Conservation (phyloP, 64 coral and sea anemone species). For the Montipora capricornis region DNA sequence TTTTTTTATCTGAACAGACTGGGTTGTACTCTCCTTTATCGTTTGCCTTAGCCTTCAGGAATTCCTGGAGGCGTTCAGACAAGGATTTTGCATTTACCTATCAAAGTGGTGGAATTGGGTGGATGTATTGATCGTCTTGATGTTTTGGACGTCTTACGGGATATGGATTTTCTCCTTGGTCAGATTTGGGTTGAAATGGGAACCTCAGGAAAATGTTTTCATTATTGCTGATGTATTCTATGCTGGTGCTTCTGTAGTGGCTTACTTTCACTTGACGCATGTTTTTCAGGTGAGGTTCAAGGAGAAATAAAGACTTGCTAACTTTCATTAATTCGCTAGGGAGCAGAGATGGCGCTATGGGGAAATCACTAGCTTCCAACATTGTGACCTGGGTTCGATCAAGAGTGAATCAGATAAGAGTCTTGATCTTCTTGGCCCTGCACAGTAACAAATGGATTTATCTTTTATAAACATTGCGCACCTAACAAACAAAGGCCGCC, state of each 20-base stretch:
- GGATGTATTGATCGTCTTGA: background rate
- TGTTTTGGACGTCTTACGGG: background rate
- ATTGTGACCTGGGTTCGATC: too few species aligned
- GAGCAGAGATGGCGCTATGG: too few species aligned
- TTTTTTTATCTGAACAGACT: background rate
- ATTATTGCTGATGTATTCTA: background rate
- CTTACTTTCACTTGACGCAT: background rate
- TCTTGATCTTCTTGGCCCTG: too few species aligned
- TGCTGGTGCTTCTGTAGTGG: background rate
- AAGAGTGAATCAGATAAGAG: too few species aligned
- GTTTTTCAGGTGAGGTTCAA: constrained; percentile 22
- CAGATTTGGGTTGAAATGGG: background rate
- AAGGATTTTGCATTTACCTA: background rate
- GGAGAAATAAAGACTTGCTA: too few species aligned
- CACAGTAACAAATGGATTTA: too few species aligned
- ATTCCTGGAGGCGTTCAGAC: background rate
- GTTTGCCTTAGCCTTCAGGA: background rate
- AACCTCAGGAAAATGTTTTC: background rate
- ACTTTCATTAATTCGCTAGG: too few species aligned
- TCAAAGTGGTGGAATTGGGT: constrained; percentile 41
- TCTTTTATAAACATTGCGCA: too few species aligned
- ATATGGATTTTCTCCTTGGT: background rate
- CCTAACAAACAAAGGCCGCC: too few species aligned
- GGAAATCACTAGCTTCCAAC: too few species aligned
- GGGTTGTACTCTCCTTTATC: background rate